phyloP scores from a whole-genome alignment of 2,113 vertebrate species.

The Calonectris borealis region DNA sequence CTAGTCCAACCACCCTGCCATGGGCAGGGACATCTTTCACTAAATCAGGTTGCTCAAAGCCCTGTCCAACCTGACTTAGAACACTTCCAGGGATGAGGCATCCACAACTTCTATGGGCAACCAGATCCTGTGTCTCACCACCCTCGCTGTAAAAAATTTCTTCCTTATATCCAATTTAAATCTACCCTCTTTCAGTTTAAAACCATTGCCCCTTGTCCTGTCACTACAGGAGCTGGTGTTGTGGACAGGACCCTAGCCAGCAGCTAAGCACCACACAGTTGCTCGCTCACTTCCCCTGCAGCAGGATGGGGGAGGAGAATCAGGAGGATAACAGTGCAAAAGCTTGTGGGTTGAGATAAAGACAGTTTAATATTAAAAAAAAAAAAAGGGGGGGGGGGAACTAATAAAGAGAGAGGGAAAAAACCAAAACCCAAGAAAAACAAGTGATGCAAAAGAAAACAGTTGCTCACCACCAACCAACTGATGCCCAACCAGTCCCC shows the following conservation, averaged over 20 bases:
- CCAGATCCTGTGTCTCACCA: neutral
- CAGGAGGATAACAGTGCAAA: neutral
- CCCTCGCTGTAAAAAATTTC: neutral
- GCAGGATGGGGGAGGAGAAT: neutral
- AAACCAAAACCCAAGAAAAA: neutral
- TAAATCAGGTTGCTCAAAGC: neutral
- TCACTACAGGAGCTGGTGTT: neutral
- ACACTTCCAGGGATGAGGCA: neutral
- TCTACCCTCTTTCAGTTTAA: neutral
- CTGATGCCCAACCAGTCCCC: neutral
- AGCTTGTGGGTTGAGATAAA: neutral
- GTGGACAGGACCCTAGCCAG: neutral
- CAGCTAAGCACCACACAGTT: neutral
- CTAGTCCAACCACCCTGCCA: neutral
- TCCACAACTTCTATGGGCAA: neutral
- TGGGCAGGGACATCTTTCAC: neutral
- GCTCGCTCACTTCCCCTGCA: rapidly evolving
- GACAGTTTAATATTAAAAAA: neutral
- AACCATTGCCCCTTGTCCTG: neutral
- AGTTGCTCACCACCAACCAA: neutral
- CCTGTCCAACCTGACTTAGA: no score
- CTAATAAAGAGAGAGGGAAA: neutral
- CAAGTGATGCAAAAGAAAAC: neutral
- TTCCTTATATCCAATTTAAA: neutral
- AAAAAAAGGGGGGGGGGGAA: neutral